phyloP scores from a whole-genome alignment of 2,888 invertebrate species.

The Stictocephala bisonia region DNA sequence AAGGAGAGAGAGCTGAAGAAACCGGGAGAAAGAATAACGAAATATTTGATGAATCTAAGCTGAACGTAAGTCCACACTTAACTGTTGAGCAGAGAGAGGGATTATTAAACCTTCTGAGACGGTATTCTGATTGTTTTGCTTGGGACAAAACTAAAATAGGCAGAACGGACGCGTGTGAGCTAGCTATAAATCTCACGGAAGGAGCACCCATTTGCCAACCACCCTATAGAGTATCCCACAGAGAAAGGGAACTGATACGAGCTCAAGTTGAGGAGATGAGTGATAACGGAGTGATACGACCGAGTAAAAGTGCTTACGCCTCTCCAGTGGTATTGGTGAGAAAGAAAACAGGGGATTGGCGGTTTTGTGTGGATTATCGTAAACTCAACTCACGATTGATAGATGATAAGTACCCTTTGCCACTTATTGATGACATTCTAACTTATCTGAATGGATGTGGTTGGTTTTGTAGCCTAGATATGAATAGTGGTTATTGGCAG shows the following conservation, averaged over 20 bases:
- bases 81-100: not conserved
- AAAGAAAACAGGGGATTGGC: slow-evolving; percentile 28
- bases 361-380: slow-evolving; percentile 41
- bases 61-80: not conserved
- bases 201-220: not conserved
- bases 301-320: not conserved
- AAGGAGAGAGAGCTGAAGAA: not conserved
- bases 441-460: slow-evolving; percentile 16
- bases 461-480: slow-evolving; percentile 8
- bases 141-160: not conserved
- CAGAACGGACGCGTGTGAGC: not conserved
- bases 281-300: not conserved
- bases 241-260: not conserved
- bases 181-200: not conserved
- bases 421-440: slow-evolving; percentile 28
- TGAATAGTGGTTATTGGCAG: slow-evolving; percentile 38
- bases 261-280: not conserved
- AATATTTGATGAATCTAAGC: not conserved
- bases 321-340: slow-evolving; percentile 29
- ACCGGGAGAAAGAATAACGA: not conserved
- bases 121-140: not conserved
- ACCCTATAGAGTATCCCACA: slow-evolving; percentile 8
- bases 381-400: not conserved
- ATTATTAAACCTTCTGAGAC: not conserved
- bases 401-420: slow-evolving; percentile 13